Evolutionary conservation across 2,113 vertebrate genomes (phyloP), one percentile per base, ranked within the genome.

Genomic region (Solenodon paradoxus): DNA sequence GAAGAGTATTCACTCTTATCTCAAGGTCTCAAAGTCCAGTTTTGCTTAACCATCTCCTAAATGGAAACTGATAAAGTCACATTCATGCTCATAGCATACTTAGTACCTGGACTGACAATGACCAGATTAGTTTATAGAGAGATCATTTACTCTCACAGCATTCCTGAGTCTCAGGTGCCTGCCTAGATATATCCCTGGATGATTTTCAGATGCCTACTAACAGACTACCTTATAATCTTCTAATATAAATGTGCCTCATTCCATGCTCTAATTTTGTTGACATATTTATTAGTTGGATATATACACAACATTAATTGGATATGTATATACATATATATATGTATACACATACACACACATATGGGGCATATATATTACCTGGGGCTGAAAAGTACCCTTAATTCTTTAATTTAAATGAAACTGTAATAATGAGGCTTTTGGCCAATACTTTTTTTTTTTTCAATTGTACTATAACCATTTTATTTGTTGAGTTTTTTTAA

Each of bases 1-100:
- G 32, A 91, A 84, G 88, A 55, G 12, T 32, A 57, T 42, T 66
- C 19, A n/a, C 90, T 93, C 85, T 94, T 83, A 90, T 45, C 28
- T 75, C 66, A 78, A 75, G 35, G 19, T 22, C 38, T 88, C 32
- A 35, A 7, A 30, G 45, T n/a, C 77, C 24, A 74, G 63, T 75
- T 53, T 59, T 64, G 53, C n/a, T 68, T 57, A 47, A 51, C 38
- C 19, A 32, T 79, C 63, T 74, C 88, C 81, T 71, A 57, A n/a
- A 9, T 15, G 59, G 77, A 71, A 68, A 88, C 26, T 24, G 66
- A 2, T 42, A 28, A 30, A 15, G 19, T 0, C 28, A 19, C 63
- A 19, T 26, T 66, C 15, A 24, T 42, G 49, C 81, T 66, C 45
- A 19, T 13, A 55, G 17, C 15, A 10, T 2, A 19, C 1, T 40